Base-by-base conservation (phyloP, 1,140 invertebrate species). In the Ostrea edulis region DNA sequence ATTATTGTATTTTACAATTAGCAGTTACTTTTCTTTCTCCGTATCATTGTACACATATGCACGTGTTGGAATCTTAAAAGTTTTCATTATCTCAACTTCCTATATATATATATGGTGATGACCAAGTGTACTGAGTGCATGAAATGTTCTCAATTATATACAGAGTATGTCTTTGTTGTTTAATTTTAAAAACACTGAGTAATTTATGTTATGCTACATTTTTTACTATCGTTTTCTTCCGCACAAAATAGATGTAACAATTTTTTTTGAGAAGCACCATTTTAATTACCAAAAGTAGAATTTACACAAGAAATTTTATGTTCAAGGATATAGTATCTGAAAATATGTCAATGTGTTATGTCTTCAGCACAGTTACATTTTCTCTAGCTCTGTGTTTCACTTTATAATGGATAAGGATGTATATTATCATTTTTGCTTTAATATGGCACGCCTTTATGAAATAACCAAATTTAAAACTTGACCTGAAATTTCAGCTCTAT, bases 401-500 rank as follows among this genome's bases (percentile, higher is more conserved):
- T 62, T n/a, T n/a, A 17, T n/a, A 62, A 62, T 62, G 55, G 17
- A 20, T 20, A 62, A 62, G 14, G n/a, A 2, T 17, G 55, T 3
- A 62, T 5, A 62, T 5, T 62, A 20, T 58, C 12, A 20, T 62
- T 3, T 20, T 20, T 7, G 17, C 17, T 14, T 58, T 62, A 20
- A 20, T 17, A 17, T 7, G 17, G 14, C 55, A 20, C 14, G 5
- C n/a, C n/a, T 62, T 17, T 20, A n/a, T 20, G n/a, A 29, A 22
- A 44, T 77, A 77, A 35, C 14, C 25, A 11, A 25, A 12, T 14
- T 14, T 29, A 29, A 7, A 12, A 8, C 9, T 84, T 85, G 22
- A 54, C 11, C 65, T 81, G 29, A 53, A 55, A 20, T 88, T 89
- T 44, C 82, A 93, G 93, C 68, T 94, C 20, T 93, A 92, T 77